Base-by-base conservation (phyloP, 2,888 invertebrate species). In the Prostheceraeus crozeri region DNA sequence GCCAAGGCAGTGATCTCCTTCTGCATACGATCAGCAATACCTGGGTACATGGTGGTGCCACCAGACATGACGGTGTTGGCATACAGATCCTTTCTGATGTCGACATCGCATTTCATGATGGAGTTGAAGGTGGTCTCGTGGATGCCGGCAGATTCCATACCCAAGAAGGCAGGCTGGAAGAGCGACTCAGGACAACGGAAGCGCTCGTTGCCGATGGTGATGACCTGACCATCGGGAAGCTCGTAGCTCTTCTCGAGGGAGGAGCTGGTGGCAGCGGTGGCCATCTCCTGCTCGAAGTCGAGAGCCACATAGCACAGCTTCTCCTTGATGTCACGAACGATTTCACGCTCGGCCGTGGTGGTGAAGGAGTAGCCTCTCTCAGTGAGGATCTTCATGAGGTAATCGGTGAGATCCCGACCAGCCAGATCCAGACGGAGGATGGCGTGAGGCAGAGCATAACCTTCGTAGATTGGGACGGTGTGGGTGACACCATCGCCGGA, bases 21-120 rank as follows among this genome's bases (percentile, higher is more conserved):
- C 81, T 91, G 90, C 90, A 93, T 90, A 71, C 91, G 83, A 80
- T 91, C 91, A 69, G 90, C 90, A 77, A 91, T 90, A 82, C 91
- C 86, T 65, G 89, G 90, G 80, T 88, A 91, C 90, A 91, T 90
- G 79, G 89, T 89, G 81, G 88, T 88, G 72, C 89, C 89, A 67
- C 89, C 89, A 67, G 88, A 88, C 71, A 89, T 82, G 77, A 88
- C 88, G 68, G 86, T 75, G 67, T 73, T 73, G 65, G 72, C 71
- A 64, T 73, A 73, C 65, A 73, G 66, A 66, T 73, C 72, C 65
- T 73, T 73, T 63, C 73, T 66, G 67, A 73, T 73, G 63, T 73
- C 72, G 53, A 73, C 71, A 57, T 72, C 72, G 60, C 72, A 73
- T 66, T 72, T 73, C 73, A 73, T 73, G 67, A 73, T 72, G 60